Percentiles rank a stretch among this genome's conserved stretches.
Conservation (phyloP, 1,140 invertebrate genomes). For the Wasmannia auropunctata region DNA sequence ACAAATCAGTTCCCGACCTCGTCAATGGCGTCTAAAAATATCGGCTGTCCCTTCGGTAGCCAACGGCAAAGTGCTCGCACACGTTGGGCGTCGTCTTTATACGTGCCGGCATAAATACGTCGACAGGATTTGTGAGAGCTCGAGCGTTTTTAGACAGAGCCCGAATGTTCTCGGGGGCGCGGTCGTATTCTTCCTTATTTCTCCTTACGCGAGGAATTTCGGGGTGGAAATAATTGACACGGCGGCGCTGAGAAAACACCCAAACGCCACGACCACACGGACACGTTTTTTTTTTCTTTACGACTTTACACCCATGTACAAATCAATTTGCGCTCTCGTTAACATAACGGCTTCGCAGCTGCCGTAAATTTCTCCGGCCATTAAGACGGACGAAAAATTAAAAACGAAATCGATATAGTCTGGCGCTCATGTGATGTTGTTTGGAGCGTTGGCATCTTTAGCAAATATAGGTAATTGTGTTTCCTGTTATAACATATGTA, state of each 20-base stretch:
- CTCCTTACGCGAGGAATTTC: constrained; percentile 8
- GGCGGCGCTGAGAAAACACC: constrained; percentile 44
- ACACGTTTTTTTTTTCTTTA: not conserved
- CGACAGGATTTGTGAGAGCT: constrained; percentile 69
- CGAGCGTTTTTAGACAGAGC: constrained; percentile 35
- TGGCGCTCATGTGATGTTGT: not conserved
- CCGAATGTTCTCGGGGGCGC: not conserved
- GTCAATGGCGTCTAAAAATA: constrained; percentile 72
- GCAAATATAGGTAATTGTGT: not conserved
- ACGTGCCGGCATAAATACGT: constrained; percentile 66
- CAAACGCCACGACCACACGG: not conserved
- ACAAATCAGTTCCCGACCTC: constrained; percentile 70
- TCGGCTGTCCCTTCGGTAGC: constrained; percentile 5
- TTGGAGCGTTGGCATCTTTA: not conserved
- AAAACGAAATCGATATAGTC: constrained; percentile 29
- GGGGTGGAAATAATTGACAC: constrained; percentile 55
- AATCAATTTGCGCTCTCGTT: constrained; percentile 57
- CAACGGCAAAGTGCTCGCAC: constrained; percentile 4
- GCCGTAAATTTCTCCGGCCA: constrained; percentile 8
- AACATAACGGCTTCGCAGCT: constrained; percentile 43
- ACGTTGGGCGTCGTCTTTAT: constrained; percentile 35
- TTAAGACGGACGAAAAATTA: constrained; percentile 51
- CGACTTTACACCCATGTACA: constrained; percentile 20
- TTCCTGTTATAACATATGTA: not conserved
- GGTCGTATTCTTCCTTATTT: constrained; percentile 22